Evolutionary conservation across 1,140 invertebrate genomes (phyloP).

Genomic region (Drosophila jambulina): DNA sequence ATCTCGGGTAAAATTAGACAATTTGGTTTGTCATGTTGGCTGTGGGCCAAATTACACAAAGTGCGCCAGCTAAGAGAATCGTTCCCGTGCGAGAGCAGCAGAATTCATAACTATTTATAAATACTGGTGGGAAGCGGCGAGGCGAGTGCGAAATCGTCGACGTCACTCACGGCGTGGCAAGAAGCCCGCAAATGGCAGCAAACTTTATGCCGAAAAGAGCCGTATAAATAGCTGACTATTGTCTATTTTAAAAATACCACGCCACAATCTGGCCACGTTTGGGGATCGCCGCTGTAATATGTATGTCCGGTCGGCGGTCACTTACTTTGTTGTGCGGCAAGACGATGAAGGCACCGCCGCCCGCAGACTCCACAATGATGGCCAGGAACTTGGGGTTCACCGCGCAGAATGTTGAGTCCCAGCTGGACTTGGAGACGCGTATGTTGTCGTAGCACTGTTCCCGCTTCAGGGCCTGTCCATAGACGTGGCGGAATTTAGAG

Average conservation of each 20-base stretch:
- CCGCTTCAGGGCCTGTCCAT: slow-evolving; percentile 97
- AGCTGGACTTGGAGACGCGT: slow-evolving; percentile 98
- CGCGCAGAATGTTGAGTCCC: slow-evolving; percentile 99
- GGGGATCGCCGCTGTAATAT: slow-evolving; percentile 61
- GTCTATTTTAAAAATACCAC: slow-evolving; percentile 49
- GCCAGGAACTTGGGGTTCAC: slow-evolving; percentile 99
- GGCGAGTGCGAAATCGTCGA: slow-evolving; percentile 52
- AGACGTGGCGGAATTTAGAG: slow-evolving; percentile 99
- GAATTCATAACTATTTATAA: slow-evolving; percentile 69
- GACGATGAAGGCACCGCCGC: slow-evolving; percentile 99
- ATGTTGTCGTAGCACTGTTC: slow-evolving; percentile 99
- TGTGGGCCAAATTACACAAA: slow-evolving; percentile 63
- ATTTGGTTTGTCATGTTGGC: slow-evolving; percentile 81
- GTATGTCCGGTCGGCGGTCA: slow-evolving; percentile 28
- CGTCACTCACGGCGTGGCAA: slow-evolving; percentile 64
- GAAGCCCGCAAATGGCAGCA: slow-evolving; percentile 71
- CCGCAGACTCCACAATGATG: slow-evolving; percentile 99
- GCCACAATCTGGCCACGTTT: slow-evolving; percentile 12
- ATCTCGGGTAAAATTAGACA: slow-evolving; percentile 71
- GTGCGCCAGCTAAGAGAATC: slow-evolving; percentile 53
- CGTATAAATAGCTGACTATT: slow-evolving; percentile 68
- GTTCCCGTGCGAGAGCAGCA: slow-evolving; percentile 28
- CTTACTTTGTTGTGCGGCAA: slow-evolving; percentile 97
- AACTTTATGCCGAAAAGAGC: slow-evolving; percentile 58
- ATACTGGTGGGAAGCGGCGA: slow-evolving; percentile 19